These are phyloP conservation scores for Gobio occitaniae DNA, from an alignment of 2,797 vertebrate genomes.

Conservation along the genomic window DNA sequence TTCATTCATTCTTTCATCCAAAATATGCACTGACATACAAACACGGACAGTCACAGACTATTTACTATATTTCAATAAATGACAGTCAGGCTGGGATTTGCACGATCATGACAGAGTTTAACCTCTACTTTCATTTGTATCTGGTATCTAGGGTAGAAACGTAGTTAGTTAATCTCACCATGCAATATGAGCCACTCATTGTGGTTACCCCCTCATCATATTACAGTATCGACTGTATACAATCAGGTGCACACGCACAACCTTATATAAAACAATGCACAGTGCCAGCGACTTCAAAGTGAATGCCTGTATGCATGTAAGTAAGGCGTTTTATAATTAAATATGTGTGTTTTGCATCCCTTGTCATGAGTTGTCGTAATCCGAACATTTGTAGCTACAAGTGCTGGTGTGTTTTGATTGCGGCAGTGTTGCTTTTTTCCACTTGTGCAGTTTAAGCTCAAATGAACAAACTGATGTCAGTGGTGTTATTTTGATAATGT, in stretches of 20 bases:
- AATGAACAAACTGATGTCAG: background rate
- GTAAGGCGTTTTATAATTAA: slow-evolving; percentile 20
- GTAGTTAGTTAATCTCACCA: slow-evolving; percentile 41
- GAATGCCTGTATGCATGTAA: slow-evolving; percentile 6
- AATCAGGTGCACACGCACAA: slow-evolving; percentile 24
- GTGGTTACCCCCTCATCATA: slow-evolving; percentile 49
- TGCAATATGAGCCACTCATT: slow-evolving; percentile 56
- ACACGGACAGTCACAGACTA: background rate
- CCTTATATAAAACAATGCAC: slow-evolving; percentile 16
- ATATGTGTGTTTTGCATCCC: background rate
- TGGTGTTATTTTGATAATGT: background rate
- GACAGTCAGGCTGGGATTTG: slow-evolving; percentile 12
- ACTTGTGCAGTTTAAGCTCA: background rate
- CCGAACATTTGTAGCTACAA: background rate
- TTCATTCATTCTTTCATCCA: background rate
- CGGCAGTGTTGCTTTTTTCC: background rate
- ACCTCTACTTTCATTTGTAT: slow-evolving; percentile 14
- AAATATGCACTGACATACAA: background rate
- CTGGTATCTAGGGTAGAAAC: slow-evolving; percentile 51
- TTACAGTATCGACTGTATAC: slow-evolving; percentile 45
- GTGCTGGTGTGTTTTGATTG: background rate
- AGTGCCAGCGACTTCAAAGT: background rate
- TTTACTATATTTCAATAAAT: slow-evolving; percentile 24
- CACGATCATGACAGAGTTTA: slow-evolving; percentile 27
- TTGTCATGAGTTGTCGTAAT: background rate